Conservation (phyloP, 2,888 invertebrate species). For the Prosopocoilus inquinatus region DNA sequence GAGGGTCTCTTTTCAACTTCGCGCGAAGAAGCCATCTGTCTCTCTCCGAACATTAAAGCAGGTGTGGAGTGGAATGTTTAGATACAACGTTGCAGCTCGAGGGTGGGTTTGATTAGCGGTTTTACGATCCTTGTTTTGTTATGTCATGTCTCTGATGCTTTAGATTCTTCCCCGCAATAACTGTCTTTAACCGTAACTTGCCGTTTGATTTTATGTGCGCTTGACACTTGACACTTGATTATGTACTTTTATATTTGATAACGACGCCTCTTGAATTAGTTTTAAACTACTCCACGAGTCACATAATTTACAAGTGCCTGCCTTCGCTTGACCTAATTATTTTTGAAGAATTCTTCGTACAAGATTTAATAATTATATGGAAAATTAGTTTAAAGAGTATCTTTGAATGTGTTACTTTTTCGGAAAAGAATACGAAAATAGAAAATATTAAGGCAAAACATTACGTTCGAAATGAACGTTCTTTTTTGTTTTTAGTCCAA, state of each 20-base stretch:
- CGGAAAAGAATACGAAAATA: too few species aligned
- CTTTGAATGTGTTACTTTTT: too few species aligned
- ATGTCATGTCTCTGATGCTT: constrained; percentile 14
- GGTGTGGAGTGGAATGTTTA: constrained; percentile 45
- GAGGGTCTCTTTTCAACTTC: constrained; percentile 6
- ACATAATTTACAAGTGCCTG: too few species aligned
- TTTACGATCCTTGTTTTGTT: constrained; percentile 35
- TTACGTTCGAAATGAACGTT: too few species aligned
- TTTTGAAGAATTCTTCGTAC: too few species aligned
- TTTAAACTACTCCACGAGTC: too few species aligned
- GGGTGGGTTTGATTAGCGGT: constrained; percentile 47
- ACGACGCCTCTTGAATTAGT: constrained; percentile 2
- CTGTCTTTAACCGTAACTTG: constrained; percentile 19
- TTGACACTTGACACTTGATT: constrained; percentile 22
- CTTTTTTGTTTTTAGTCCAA: too few species aligned
- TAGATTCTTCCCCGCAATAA: constrained; percentile 16
- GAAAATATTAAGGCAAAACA: too few species aligned
- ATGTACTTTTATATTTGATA: constrained; percentile 18
- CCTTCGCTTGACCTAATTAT: too few species aligned
- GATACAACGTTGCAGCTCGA: constrained; percentile 43
- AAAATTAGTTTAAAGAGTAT: too few species aligned
- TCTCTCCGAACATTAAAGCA: constrained; percentile 40
- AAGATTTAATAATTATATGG: too few species aligned
- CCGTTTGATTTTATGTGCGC: constrained; percentile 22
- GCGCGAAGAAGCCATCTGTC: constrained; percentile 17